Conservation (phyloP, 2,113 vertebrate genomes). For the Sterrhoptilus dennistouni region DNA sequence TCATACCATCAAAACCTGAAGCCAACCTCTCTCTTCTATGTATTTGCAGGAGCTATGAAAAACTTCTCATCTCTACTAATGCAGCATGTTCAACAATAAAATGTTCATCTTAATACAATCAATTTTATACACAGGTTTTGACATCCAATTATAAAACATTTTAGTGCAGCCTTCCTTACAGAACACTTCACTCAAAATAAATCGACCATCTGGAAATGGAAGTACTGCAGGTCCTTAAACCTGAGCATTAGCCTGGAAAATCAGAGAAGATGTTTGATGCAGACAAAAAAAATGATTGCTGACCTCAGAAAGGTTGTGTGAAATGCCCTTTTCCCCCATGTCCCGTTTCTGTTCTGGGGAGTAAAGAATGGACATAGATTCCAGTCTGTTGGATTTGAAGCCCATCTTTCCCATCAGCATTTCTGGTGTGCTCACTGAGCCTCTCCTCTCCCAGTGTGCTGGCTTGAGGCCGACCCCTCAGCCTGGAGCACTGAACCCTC, state of each 20-base stretch:
- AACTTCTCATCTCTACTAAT: neutral
- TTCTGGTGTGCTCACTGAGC: neutral
- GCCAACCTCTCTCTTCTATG: neutral
- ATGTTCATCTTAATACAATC: neutral
- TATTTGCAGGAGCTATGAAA: neutral
- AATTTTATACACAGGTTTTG: neutral
- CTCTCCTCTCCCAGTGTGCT: neutral
- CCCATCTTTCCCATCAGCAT: accelerated
- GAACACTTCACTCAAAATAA: neutral
- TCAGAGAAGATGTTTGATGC: neutral
- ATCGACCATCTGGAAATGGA: neutral
- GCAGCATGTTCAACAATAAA: neutral
- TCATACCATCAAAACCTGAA: neutral
- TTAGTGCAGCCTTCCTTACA: neutral
- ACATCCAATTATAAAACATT: neutral
- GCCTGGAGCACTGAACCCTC: neutral
- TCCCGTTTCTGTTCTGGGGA: neutral
- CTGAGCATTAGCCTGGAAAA: neutral
- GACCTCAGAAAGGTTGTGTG: neutral
- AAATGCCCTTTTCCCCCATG: neutral
- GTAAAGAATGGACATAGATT: neutral
- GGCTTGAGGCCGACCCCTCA: neutral
- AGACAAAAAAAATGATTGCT: neutral
- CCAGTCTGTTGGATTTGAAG: neutral
- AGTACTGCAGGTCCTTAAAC: neutral